phyloP scores from a whole-genome alignment of 2,888 invertebrate species.

The Orgyia antiqua region DNA sequence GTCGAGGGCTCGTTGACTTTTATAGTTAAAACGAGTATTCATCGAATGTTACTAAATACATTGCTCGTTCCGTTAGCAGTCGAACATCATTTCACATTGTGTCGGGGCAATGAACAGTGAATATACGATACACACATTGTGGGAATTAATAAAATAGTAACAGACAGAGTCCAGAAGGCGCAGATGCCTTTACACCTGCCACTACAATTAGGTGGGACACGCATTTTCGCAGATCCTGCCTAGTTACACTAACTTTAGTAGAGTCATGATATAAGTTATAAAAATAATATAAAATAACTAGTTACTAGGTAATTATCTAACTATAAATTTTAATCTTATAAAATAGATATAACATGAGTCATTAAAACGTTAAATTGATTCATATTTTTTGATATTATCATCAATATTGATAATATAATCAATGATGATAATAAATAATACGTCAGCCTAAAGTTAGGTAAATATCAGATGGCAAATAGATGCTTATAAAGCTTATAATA shows the following conservation, averaged over 20 bases:
- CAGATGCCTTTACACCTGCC: slow-evolving; percentile 72
- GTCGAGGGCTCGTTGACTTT: slow-evolving; percentile 34
- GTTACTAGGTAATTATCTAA: no score
- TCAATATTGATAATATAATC: no score
- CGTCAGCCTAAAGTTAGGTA: no score
- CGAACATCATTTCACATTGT: slow-evolving; percentile 31
- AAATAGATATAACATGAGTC: no score
- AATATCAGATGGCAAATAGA: no score
- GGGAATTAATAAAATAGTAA: slow-evolving; percentile 55
- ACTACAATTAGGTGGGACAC: slow-evolving; percentile 62
- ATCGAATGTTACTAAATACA: slow-evolving; percentile 39
- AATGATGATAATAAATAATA: no score
- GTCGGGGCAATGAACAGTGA: slow-evolving; percentile 32
- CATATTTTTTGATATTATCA: no score
- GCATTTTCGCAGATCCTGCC: slow-evolving; percentile 43
- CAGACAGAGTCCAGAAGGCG: slow-evolving; percentile 50
- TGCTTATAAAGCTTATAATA: no score
- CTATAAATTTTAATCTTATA: no score
- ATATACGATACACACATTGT: slow-evolving; percentile 30
- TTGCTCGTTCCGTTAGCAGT: slow-evolving; percentile 40
- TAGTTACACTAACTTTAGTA: slow-evolving; percentile 20
- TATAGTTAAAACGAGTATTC: slow-evolving; percentile 26
- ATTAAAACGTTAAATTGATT: no score
- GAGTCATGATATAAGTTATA: no score
- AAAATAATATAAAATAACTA: no score